Conservation (phyloP, 2,888 invertebrate genomes). For the Perizoma affinitatum region DNA sequence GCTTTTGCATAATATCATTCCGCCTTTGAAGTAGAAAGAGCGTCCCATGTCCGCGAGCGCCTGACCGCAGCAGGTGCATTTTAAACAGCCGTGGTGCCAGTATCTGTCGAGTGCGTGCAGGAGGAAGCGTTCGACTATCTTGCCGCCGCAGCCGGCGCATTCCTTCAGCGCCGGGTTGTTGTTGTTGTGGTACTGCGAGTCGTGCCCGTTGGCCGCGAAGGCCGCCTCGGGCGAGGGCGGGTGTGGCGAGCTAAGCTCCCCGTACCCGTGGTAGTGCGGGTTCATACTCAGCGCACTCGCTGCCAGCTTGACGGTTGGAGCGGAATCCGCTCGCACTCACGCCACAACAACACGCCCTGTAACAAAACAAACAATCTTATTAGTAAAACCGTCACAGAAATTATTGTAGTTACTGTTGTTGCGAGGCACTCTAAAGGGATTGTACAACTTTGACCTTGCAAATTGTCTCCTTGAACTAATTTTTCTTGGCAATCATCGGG, state of each 20-base stretch:
- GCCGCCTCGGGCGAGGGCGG: conserved; percentile 90
- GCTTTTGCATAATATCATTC: conserved; percentile 97
- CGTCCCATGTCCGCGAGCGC: conserved; percentile 95
- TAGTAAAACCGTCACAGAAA: conserved; percentile 10
- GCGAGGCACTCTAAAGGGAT: conserved; percentile 4
- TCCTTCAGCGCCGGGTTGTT: conserved; percentile 87
- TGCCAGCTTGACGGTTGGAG: conserved; percentile 92
- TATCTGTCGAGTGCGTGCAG: conserved; percentile 96
- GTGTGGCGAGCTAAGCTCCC: conserved; percentile 91
- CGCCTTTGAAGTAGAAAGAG: conserved; percentile 96
- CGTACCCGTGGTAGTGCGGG: conserved; percentile 94
- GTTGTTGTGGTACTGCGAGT: conserved; percentile 84
- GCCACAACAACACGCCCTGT: conserved; percentile 82
- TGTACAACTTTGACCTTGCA: conserved; percentile 26
- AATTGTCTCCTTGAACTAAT: conserved; percentile 26
- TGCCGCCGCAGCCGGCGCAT: conserved; percentile 96
- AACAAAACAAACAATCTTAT: conserved; percentile 43
- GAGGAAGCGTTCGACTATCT: conserved; percentile 95
- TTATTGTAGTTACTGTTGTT: conserved; percentile 1
- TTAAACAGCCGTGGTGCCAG: conserved; percentile 98
- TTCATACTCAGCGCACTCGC: conserved; percentile 95
- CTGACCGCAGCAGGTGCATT: conserved; percentile 95
- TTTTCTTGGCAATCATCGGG: conserved; percentile 27
- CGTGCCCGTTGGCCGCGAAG: conserved; percentile 85
- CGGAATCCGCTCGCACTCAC: conserved; percentile 79